Percentiles rank a stretch among this genome's conserved stretches.
These are phyloP conservation scores for Cheilosia vernalis DNA, from an alignment of 2,888 invertebrate genomes.

Conservation along the genomic window DNA sequence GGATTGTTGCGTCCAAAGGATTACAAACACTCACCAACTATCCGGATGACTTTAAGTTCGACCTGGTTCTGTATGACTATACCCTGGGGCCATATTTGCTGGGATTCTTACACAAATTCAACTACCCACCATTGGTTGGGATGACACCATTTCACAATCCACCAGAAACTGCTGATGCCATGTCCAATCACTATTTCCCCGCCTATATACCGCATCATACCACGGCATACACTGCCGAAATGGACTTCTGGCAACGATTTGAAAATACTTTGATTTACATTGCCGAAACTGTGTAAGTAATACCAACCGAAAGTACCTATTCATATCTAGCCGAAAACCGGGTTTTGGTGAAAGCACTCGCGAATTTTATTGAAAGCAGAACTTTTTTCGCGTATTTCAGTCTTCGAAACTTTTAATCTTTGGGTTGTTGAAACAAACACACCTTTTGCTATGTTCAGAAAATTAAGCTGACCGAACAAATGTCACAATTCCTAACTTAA, in stretches of 20 bases:
- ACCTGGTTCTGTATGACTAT: constrained; percentile 80
- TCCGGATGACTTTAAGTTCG: constrained; percentile 79
- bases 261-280: constrained; percentile 77
- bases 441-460: too few species aligned
- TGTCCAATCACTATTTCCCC: constrained; percentile 78
- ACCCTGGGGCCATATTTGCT: constrained; percentile 79
- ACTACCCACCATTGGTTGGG: constrained; percentile 79
- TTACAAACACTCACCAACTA: constrained; percentile 77
- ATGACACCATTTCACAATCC: constrained; percentile 77
- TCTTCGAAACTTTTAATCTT: too few species aligned
- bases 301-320: too few species aligned
- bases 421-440: too few species aligned
- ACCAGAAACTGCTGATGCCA: constrained; percentile 75
- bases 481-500: too few species aligned
- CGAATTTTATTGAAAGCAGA: too few species aligned
- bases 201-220: constrained; percentile 77
- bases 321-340: too few species aligned
- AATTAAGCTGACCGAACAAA: too few species aligned
- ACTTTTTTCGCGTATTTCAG: too few species aligned
- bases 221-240: constrained; percentile 70
- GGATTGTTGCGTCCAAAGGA: constrained; percentile 76
- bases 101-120: constrained; percentile 79
- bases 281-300: constrained; percentile 75
- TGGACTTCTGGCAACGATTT: constrained; percentile 78
- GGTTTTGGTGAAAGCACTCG: too few species aligned